These are phyloP conservation scores for Tor tambroides DNA, from an alignment of 2,113 vertebrate species.

Conservation along the genomic window DNA sequence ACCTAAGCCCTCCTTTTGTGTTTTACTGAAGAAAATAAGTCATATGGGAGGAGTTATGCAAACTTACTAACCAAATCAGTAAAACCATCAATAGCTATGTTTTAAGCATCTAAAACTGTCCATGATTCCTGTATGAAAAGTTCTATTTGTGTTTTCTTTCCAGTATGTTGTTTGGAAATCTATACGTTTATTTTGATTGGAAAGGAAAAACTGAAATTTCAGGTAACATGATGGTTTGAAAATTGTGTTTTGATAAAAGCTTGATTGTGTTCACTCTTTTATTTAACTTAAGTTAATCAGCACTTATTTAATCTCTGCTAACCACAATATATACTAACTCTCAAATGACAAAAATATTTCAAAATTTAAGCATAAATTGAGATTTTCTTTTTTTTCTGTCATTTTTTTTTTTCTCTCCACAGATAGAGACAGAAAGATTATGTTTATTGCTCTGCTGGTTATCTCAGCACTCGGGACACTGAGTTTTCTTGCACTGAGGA, in stretches of 20 bases:
- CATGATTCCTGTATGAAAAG: background rate
- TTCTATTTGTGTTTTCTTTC: conserved; percentile 49
- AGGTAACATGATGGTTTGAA: conserved; percentile 75
- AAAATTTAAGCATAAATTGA: background rate
- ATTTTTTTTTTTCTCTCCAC: conserved; percentile 53
- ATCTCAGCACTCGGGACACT: conserved; percentile 90
- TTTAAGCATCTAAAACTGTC: background rate
- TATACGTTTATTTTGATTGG: conserved; percentile 97
- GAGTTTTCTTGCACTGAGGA: conserved; percentile 89
- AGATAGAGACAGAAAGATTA: conserved; percentile 88
- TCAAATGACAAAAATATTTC: background rate
- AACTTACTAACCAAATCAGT: conserved; percentile 4
- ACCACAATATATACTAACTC: background rate
- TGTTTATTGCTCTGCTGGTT: conserved; percentile 89
- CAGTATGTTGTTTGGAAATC: conserved; percentile 97
- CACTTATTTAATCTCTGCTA: background rate
- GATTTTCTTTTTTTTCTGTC: background rate
- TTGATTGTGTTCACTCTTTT: background rate
- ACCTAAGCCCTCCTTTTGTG: background rate
- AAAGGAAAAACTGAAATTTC: conserved; percentile 88
- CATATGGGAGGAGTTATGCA: background rate
- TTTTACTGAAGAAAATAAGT: background rate
- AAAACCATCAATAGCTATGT: background rate
- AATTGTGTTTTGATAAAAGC: background rate
- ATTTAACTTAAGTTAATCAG: background rate